Base-by-base conservation (phyloP, 92 coral and sea anemone species). In the Parazoanthus atlanticus region DNA sequence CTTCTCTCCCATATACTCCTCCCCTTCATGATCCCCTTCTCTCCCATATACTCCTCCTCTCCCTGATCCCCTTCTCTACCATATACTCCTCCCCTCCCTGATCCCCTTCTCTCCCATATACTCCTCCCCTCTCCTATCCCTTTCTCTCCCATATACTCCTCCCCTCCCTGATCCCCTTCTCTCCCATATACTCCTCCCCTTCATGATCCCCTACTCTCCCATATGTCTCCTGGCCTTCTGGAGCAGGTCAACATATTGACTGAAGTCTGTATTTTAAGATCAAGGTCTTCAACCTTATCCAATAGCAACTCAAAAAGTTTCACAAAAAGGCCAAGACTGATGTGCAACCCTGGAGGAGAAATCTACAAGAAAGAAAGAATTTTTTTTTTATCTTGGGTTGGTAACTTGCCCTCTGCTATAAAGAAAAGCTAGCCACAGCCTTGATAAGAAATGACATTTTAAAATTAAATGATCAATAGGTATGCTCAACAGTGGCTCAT, bases 201-300 rank as follows among this genome's bases (percentile, higher is more conserved):
- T n/a, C n/a, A n/a, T n/a, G n/a, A n/a, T n/a, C n/a, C n/a, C n/a
- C n/a, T n/a, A n/a, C n/a, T n/a, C n/a, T n/a, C n/a, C n/a, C n/a
- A n/a, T n/a, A 66, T 80, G 85, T 66, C 43, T 81, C 26, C 85
- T 43, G 36, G 85, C 85, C 21, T 81, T 34, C 11, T 81, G 85
- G 36, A 81, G 69, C 19, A 21, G 36, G 47, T 33, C 71, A 43
- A 81, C 66, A 43, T 28, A 81, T 47, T 58, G 85, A 49, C 71
- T 73, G 52, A 81, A 81, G 85, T 58, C 85, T 81, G 71, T 81
- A 66, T 81, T 81, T 81, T 81, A 8, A 54, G 43, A 36, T 81
- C 85, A 49, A 81, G 85, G 38, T 56, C 85, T 74, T 36, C 38
- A 36, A 36, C 38, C 38, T 36, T 5, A 36, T 36, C 38, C 4